Percentiles rank a stretch among this genome's conserved stretches.
These are phyloP conservation scores for Agonopterix subpropinquella DNA, from an alignment of 2,888 invertebrate species.

Conservation along the genomic window DNA sequence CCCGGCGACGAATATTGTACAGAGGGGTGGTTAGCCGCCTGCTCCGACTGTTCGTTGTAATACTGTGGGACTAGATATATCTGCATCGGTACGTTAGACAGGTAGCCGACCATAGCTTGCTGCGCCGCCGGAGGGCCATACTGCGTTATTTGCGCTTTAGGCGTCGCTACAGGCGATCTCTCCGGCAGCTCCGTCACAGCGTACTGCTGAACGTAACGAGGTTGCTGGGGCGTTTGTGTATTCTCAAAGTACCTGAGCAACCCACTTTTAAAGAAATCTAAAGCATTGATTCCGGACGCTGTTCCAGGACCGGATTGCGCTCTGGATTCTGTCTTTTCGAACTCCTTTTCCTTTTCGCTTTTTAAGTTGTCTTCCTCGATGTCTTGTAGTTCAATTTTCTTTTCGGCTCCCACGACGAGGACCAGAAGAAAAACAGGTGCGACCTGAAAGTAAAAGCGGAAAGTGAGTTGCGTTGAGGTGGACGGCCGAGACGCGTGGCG, in stretches of 20 bases:
- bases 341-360: constrained; percentile 66
- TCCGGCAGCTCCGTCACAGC: constrained; percentile 61
- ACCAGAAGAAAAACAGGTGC: constrained; percentile 43
- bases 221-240: constrained; percentile 35
- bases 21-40: constrained; percentile 20
- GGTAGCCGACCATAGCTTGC: constrained; percentile 58
- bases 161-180: constrained; percentile 18
- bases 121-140: constrained; percentile 34
- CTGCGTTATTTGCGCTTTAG: constrained; percentile 33
- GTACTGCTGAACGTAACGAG: constrained; percentile 59
- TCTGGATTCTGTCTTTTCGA: constrained; percentile 34
- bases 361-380: constrained; percentile 83
- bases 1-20: constrained; percentile 34
- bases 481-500: constrained; percentile 30
- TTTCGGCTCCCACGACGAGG: constrained; percentile 61
- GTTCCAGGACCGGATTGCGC: constrained; percentile 21
- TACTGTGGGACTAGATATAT: constrained; percentile 66
- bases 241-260: constrained; percentile 45
- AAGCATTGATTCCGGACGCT: constrained; percentile 21
- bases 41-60: constrained; percentile 41
- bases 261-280: constrained; percentile 53
- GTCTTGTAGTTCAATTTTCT: constrained; percentile 83
- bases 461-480: constrained; percentile 30
- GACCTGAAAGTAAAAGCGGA: constrained; percentile 64
- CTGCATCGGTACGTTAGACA: constrained; percentile 65